Evolutionary conservation across 2,113 vertebrate genomes (phyloP).

Genomic region (Platysternon megacephalum): DNA sequence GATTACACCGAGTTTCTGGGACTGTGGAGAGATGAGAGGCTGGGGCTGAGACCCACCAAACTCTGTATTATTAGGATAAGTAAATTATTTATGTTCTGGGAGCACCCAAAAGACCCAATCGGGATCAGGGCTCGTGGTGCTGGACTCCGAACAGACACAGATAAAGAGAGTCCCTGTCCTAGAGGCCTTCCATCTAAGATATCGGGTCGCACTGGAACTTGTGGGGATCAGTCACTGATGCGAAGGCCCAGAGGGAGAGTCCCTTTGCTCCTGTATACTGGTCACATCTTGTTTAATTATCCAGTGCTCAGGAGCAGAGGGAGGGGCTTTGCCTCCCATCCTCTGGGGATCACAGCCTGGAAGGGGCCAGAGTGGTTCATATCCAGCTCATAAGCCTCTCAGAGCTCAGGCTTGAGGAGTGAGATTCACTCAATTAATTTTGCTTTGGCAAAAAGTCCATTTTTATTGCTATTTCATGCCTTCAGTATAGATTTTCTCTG

Average conservation of each 20-base stretch:
- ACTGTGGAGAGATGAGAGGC: background rate
- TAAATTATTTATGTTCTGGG: fast-evolving
- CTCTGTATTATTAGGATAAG: background rate
- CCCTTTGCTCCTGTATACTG: background rate
- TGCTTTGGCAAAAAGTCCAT: constrained; percentile 78
- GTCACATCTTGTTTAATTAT: background rate
- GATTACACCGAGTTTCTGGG: background rate
- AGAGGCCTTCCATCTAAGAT: background rate
- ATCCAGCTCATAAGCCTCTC: constrained; percentile 68
- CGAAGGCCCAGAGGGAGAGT: background rate
- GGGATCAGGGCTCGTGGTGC: background rate
- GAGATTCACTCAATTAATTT: constrained; percentile 77
- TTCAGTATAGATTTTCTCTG: constrained; percentile 80
- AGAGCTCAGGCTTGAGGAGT: constrained; percentile 65
- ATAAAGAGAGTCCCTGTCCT: background rate
- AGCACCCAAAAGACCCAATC: background rate
- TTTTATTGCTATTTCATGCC: constrained; percentile 79
- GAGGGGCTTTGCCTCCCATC: constrained; percentile 34
- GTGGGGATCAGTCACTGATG: background rate
- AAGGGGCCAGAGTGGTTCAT: constrained; percentile 53
- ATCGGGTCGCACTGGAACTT: background rate
- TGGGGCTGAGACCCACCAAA: background rate
- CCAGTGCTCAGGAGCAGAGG: background rate
- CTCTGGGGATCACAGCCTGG: constrained; percentile 47
- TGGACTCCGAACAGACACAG: background rate